Evolutionary conservation across 2,113 vertebrate genomes (phyloP), one percentile per base, ranked within the genome.

Genomic region (Eulemur rufifrons): DNA sequence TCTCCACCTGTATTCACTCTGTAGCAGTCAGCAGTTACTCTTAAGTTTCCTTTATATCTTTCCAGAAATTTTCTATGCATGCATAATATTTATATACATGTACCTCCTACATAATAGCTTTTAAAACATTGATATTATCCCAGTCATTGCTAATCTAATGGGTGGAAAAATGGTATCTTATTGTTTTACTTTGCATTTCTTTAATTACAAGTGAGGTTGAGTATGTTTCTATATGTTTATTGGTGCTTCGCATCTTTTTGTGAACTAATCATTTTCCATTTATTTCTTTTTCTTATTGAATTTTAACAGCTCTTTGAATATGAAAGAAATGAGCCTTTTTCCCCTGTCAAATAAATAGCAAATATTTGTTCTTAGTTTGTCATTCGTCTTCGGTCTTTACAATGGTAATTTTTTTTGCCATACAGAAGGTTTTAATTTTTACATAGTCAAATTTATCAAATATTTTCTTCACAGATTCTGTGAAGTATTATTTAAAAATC

Each of bases 281-380:
- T 90, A 52, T 66, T 81, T 77, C 2, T 81, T 86, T 91, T 84
- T 64, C 73, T 84, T n/a, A 82, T 42, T 85, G 59, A 94, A 84
- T 87, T 92, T 96, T 95, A 92, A 69, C 64, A 87, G 52, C 42
- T 85, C n/a, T 61, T 95, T 93, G 21, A 97, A 96, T 95, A 89
- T 77, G 45, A 82, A 87, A 94, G 64, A 93, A 95, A 88, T 71
- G 42, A 76, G 78, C 5, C 9, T n/a, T 56, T 66, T 73, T 97
- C 89, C 5, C 23, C 85, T 97, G 37, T 81, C 25, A 88, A 84
- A 77, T 88, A 69, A 11, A 54, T 29, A 89, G 68, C 21, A 91
- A 95, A 77, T 85, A 64, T 74, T 93, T 86, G 8, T 96, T 85
- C 50, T 63, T 86, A 95, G 18, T n/a, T 86, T 92, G 23, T 81